Evolutionary conservation across 2,113 vertebrate genomes (phyloP).

Genomic region (Mirza zaza): DNA sequence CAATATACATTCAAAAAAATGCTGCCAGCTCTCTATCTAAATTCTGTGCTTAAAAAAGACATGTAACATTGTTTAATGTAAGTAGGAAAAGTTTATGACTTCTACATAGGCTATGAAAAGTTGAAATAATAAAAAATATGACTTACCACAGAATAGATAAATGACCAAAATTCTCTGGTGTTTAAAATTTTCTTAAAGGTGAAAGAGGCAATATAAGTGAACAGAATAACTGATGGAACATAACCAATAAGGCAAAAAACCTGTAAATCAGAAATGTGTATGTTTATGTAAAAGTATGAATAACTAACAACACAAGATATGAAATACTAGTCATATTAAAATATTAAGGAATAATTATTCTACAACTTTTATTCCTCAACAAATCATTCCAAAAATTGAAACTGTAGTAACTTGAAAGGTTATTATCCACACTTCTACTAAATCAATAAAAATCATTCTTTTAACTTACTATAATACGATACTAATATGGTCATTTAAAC

Average conservation of each 20-base stretch:
- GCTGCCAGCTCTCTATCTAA: not conserved
- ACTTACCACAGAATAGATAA: constrained; percentile 96
- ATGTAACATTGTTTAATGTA: not conserved
- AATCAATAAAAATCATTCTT: not conserved
- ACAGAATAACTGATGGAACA: constrained; percentile 92
- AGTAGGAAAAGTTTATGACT: not conserved
- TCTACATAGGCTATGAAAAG: not conserved
- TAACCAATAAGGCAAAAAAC: constrained; percentile 93
- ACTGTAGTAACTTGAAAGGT: not conserved
- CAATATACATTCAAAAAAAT: not conserved
- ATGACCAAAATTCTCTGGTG: constrained; percentile 95
- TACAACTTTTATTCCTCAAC: constrained; percentile 6
- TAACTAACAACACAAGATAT: not conserved
- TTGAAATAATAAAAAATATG: not conserved
- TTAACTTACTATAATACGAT: not conserved
- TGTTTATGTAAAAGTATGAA: not conserved
- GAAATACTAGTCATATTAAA: not conserved
- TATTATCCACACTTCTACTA: not conserved
- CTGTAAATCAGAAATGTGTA: constrained; percentile 79
- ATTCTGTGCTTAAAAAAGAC: not conserved
- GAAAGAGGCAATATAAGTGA: constrained; percentile 95
- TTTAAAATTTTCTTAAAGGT: constrained; percentile 92
- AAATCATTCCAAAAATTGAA: not conserved
- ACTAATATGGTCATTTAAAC: not conserved
- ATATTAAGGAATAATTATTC: not conserved